Base-by-base conservation (phyloP, 2,113 vertebrate species). In the Acinonyx jubatus region DNA sequence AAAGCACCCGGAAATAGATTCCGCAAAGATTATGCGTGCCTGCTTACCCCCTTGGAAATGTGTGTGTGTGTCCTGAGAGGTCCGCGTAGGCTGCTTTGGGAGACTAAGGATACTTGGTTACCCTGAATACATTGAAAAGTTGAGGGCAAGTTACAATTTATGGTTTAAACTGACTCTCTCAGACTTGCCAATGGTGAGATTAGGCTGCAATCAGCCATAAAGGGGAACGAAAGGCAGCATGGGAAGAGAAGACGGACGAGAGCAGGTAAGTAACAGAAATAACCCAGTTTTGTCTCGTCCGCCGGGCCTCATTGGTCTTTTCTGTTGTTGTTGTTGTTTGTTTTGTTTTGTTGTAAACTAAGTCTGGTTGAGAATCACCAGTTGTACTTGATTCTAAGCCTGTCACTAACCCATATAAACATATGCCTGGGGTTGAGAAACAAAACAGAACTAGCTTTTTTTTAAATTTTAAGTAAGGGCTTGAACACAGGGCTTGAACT, bases 21-120 rank as follows among this genome's bases (percentile, higher is more conserved):
- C n/a, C 48, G 15, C 21, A 8, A 61, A 50, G 63, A 29, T 21
- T 11, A 1, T 1, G 45, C 7, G 2, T 6, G 16, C 3, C 38
- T 74, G 36, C 10, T 27, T 45, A 21, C 1, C 3, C 3, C 21
- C 21, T 4, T 7, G 25, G 66, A 65, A 31, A 38, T 68, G 52
- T 8, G 1, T 25, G 33, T 48, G 33, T 48, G 74, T 16, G 0
- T 45, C 27, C 55, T 1, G 14, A n/a, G 21, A 7, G 16, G 50
- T 15, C 18, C 19, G 1, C 10, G 1, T 4, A 7, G 12, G 7
- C 31, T 91, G 45, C 27, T 71, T 50, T 45, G 71, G 71, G 78
- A 85, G 45, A 27, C 3, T 6, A 41, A 25, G 41, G 52, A 65
- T 10, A 27, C 0, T 48, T 33, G 36, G 8, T 13, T 76, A 41